phyloP scores from a whole-genome alignment of 2,888 invertebrate species.

The Sminthurinus aureus region DNA sequence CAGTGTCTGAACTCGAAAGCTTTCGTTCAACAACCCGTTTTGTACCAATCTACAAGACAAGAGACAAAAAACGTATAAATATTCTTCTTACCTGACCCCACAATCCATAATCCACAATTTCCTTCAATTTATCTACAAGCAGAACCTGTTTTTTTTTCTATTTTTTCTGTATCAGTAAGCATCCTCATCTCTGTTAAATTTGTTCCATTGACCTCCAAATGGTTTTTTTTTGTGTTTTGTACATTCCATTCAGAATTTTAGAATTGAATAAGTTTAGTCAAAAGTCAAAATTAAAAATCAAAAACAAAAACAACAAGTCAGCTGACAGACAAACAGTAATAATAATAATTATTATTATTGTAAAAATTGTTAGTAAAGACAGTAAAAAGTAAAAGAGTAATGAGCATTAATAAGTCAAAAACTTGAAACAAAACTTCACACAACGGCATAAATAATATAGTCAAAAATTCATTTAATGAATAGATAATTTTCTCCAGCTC shows the following conservation, averaged over 20 bases:
- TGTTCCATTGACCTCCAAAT: background rate
- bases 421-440: too few species aligned
- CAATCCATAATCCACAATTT: too few species aligned
- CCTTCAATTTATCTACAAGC: too few species aligned
- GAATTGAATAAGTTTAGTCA: background rate
- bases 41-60: constrained; percentile 43
- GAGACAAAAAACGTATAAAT: constrained; percentile 28
- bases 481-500: too few species aligned
- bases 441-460: too few species aligned
- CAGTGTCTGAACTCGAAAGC: constrained; percentile 24
- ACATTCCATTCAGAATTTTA: background rate
- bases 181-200: too few species aligned
- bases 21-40: constrained; percentile 40
- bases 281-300: background rate
- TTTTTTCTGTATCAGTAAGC: background rate
- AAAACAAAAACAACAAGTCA: background rate
- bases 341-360: too few species aligned
- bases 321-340: too few species aligned
- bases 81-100: constrained; percentile 34
- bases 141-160: background rate
- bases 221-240: background rate
- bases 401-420: too few species aligned
- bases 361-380: too few species aligned
- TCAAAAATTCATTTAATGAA: too few species aligned
- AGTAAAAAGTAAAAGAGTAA: too few species aligned